Base-by-base conservation (phyloP, 2,888 invertebrate genomes). In the Notodonta dromedarius region DNA sequence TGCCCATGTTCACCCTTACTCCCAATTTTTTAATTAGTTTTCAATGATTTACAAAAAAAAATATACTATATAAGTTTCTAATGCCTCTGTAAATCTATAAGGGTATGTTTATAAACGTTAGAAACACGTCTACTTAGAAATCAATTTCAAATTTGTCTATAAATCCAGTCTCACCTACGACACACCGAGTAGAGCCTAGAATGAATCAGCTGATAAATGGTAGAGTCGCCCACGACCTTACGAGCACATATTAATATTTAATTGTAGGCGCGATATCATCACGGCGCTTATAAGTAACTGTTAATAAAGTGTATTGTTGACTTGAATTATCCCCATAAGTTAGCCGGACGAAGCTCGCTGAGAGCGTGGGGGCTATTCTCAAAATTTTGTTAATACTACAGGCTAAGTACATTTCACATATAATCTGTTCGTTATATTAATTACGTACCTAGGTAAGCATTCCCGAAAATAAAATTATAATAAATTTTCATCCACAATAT, bases 281-380 rank as follows among this genome's bases (percentile, higher is more conserved):
- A 87, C 84, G 82, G 76, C 71, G 73, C 74, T 82, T 87, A 89
- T 92, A 89, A 91, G 86, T 90, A 91, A 91, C 90, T 88, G 89
- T 89, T 92, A 91, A 92, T 93, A 91, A 91, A 90, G 82, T 88
- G 89, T 89, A 90, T 90, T 91, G 92, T 89, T 90, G 93, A 91
- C 91, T 88, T 90, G 92, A 90, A 91, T 91, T 92, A 91, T 91
- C 84, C 89, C 80, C 86, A 84, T 88, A 89, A 90, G 83, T 86
- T 84, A 83, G 84, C 73, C 70, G 83, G 86, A 85, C 84, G 82
- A 86, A 86, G 69, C 76, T 69, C 69, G 66, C 68, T 78, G 76
- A 58, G 70, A 66, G 65, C 59, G 60, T 52, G 67, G 77, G 80
- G 73, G 63, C 70, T 85, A 89, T 89, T 89, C 76, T 84, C 13